Conservation (phyloP, 2,888 invertebrate species). For the Hecatera dysodea region DNA sequence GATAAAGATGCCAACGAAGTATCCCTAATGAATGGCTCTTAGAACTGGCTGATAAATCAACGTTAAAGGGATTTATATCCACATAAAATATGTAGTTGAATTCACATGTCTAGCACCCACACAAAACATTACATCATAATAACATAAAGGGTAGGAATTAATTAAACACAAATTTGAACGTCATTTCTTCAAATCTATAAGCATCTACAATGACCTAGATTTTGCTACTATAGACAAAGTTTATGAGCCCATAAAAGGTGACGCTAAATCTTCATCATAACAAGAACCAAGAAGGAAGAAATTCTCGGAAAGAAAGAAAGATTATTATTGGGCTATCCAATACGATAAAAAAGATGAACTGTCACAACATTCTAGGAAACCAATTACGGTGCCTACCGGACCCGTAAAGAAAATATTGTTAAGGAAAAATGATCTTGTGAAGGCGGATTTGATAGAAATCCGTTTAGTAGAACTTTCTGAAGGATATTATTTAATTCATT, state of each 20-base stretch:
- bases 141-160: constrained; percentile 6
- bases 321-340: not conserved
- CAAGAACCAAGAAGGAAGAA: not conserved
- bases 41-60: constrained; percentile 28
- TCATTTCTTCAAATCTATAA: constrained; percentile 8
- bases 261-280: not conserved
- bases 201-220: constrained; percentile 18
- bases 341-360: constrained; percentile 27
- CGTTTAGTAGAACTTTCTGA: constrained; percentile 36
- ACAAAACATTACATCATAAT: constrained; percentile 1
- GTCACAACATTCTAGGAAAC: constrained; percentile 35
- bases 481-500: constrained; percentile 31
- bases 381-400: constrained; percentile 52
- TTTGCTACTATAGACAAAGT: not conserved
- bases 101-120: not conserved
- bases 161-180: constrained; percentile 1
- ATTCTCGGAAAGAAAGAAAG: not conserved
- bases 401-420: constrained; percentile 53
- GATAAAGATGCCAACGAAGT: not conserved
- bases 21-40: constrained; percentile 3
- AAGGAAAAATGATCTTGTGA: constrained; percentile 31
- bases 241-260: not conserved
- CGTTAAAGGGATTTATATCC: not conserved
- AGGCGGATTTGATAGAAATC: constrained; percentile 33
- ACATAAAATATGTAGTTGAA: not conserved